Conservation (phyloP, 2,888 invertebrate species). For the Pheosia tremula region DNA sequence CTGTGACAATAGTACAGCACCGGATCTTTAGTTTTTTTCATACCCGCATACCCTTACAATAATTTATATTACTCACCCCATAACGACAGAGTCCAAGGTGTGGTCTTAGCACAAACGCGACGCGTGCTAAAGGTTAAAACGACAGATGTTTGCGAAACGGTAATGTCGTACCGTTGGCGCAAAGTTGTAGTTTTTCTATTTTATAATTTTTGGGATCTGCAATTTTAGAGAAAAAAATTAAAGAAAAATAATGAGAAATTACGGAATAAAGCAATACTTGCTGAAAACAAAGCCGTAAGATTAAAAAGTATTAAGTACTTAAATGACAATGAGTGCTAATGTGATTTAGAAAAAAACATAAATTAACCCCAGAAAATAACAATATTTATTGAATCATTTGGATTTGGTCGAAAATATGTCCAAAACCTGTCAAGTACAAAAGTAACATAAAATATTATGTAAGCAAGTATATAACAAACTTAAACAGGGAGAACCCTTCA, state of each 20-base stretch:
- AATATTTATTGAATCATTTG: no score
- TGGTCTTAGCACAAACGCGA: constrained; percentile 34
- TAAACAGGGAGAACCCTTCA: no score
- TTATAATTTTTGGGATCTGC: not conserved
- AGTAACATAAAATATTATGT: no score
- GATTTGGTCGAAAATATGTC: no score
- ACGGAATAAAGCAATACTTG: no score
- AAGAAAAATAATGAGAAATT: not conserved
- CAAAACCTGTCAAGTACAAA: no score
- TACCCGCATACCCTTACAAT: constrained; percentile 45
- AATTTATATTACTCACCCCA: constrained; percentile 37
- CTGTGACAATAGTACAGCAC: constrained; percentile 5
- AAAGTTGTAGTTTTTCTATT: not conserved
- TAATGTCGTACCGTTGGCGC: constrained; percentile 36
- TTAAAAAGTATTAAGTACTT: no score
- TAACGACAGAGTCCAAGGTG: constrained; percentile 45
- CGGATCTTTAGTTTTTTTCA: constrained; percentile 39
- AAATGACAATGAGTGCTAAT: no score
- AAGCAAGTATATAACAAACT: no score
- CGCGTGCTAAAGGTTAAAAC: constrained; percentile 57
- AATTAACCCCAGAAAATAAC: no score
- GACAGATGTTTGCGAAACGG: constrained; percentile 64
- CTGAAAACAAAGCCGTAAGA: no score
- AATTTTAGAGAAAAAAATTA: not conserved
- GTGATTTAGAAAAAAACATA: no score